A percentile compares a stretch with the other conserved stretches of the same genome.
These are phyloP conservation scores for Oxyteleia sp. DNA, from an alignment of 2,888 invertebrate species.

Conservation along the genomic window DNA sequence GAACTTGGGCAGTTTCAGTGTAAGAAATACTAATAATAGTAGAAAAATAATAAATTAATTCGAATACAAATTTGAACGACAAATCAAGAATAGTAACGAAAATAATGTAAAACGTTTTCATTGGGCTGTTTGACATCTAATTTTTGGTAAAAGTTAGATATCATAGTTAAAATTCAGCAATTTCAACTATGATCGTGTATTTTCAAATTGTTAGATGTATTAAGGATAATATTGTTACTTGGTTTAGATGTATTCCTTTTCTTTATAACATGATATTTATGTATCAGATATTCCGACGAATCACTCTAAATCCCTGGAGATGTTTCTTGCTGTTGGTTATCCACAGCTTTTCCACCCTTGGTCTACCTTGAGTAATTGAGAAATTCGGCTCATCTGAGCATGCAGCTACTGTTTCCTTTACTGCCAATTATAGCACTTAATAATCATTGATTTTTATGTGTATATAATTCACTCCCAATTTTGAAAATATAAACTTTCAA, in stretches of 20 bases:
- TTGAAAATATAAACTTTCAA: background rate
- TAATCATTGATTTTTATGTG: constrained; percentile 12
- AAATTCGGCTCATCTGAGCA: constrained; percentile 47
- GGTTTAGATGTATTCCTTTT: background rate
- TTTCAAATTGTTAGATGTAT: background rate
- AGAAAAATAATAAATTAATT: no score
- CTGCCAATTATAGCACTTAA: constrained; percentile 41
- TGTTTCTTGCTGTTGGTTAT: constrained; percentile 49
- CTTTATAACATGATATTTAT: constrained; percentile 1
- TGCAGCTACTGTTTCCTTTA: constrained; percentile 37
- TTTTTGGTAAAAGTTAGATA: no score
- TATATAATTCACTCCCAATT: background rate
- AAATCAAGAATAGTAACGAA: no score
- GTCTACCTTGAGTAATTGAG: constrained; percentile 52
- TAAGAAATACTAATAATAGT: no score
- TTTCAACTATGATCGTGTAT: no score
- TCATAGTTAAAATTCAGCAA: no score
- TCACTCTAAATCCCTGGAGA: constrained; percentile 34
- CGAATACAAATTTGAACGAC: no score
- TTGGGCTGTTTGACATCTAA: no score
- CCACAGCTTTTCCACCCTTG: constrained; percentile 56
- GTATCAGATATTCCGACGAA: constrained; percentile 47
- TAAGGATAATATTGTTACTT: background rate
- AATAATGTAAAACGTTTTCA: no score
- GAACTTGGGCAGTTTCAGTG: no score